Conservation (phyloP, 2,888 invertebrate species). For the Cyclophora punctaria region DNA sequence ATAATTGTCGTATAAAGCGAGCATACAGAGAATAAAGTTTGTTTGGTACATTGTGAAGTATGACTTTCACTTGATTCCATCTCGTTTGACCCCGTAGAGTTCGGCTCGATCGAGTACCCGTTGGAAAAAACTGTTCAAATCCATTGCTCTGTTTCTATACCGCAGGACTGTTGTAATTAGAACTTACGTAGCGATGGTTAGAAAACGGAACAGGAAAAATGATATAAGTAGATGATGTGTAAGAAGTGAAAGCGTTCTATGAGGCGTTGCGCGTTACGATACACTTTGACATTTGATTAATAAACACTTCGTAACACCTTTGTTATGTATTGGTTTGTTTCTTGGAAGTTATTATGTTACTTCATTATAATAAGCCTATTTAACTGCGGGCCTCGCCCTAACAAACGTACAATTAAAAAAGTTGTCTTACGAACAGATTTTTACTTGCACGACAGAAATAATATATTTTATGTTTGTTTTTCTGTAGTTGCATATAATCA, state of each 20-base stretch:
- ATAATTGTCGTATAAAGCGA: constrained; percentile 18
- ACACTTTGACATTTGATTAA: constrained; percentile 19
- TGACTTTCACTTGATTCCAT: constrained; percentile 42
- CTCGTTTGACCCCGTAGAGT: constrained; percentile 35
- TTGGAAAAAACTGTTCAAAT: constrained; percentile 9
- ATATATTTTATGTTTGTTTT: too few species aligned
- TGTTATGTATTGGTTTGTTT: too few species aligned
- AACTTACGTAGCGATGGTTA: constrained; percentile 15
- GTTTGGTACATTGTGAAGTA: constrained; percentile 2
- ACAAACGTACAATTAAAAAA: too few species aligned
- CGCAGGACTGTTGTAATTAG: constrained; percentile 9
- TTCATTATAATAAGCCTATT: too few species aligned
- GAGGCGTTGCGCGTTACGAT: constrained; percentile 15
- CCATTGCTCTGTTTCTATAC: constrained; percentile 14
- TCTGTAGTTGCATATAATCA: too few species aligned
- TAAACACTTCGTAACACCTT: constrained; percentile 5
- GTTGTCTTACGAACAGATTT: too few species aligned
- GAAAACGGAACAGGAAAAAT: constrained; percentile 21
- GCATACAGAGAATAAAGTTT: background rate
- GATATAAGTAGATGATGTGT: constrained; percentile 22
- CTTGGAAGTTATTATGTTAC: too few species aligned
- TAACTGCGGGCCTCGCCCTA: too few species aligned
- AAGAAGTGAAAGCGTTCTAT: constrained; percentile 22
- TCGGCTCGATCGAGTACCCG: constrained; percentile 11
- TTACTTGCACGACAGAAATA: too few species aligned